Evolutionary conservation across 1,140 invertebrate species (phyloP), one percentile per base, ranked within the genome.

Genomic region (Drosophila kikkawai): DNA sequence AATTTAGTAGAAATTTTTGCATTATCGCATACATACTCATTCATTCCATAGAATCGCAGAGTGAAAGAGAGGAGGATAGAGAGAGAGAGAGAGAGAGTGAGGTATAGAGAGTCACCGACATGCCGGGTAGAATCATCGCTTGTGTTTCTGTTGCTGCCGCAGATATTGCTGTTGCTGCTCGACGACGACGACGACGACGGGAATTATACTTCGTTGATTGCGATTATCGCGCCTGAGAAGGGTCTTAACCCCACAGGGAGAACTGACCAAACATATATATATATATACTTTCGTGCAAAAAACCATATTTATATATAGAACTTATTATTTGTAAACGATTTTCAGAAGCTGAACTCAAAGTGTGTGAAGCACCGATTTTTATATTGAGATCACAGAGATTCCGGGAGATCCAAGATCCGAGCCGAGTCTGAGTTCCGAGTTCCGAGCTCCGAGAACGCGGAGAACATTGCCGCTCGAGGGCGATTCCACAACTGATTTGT

Each of bases 401-500:
- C 29, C 17, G 60, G 60, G 3, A 34, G 53, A 65, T 59, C n/a
- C 42, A 15, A n/a, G 56, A 44, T 45, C 26, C 29, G 61, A 17
- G 22, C 13, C 45, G 13, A 48, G 45, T 29, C 51, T 3, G 17
- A n/a, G 50, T 8, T 45, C 32, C 45, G 67, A 42, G 53, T 58
- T 41, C 61, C 60, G 79, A 48, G 58, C 39, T 48, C 64, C 64
- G 82, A 77, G 66, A 73, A 56, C 83, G 55, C 70, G 57, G 70
- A 76, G 70, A 85, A 91, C 85, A 58, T 92, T 76, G 82, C 75
- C 60, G 86, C 78, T 88, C 81, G 91, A 91, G 83, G 85, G 91
- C 91, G 81, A 91, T 82, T 88, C 87, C 78, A 76, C 79, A 80
- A 92, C 91, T 92, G 91, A 92, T 92, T 91, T 91, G 76, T 78